Evolutionary conservation across 1,140 invertebrate genomes (phyloP).

Genomic region (Protaetia brevitarsis): DNA sequence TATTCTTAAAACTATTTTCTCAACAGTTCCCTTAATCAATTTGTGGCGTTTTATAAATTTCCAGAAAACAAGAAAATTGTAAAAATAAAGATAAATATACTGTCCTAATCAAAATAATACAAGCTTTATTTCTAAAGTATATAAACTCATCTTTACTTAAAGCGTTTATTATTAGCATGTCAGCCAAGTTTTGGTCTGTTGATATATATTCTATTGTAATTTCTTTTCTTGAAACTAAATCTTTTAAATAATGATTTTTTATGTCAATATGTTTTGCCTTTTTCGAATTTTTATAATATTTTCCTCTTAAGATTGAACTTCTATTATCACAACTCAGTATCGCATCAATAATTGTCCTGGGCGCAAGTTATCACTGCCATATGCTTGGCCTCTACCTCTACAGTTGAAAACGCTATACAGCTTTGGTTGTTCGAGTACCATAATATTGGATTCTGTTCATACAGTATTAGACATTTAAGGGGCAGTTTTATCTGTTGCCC

Average conservation of each 20-base stretch:
- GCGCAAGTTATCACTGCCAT: slow-evolving; percentile 38
- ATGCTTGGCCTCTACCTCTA: slow-evolving; percentile 49
- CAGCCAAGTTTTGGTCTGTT: slow-evolving; percentile 39
- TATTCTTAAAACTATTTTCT: too few relatives aligned
- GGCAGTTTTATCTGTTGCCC: slow-evolving; percentile 12
- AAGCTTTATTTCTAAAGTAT: slow-evolving; percentile 13
- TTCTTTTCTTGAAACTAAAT: slow-evolving; percentile 30
- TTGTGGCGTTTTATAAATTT: too few relatives aligned
- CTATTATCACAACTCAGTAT: slow-evolving; percentile 39
- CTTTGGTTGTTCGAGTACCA: slow-evolving; percentile 44
- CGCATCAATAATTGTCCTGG: slow-evolving; percentile 29
- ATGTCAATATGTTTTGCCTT: slow-evolving; percentile 48
- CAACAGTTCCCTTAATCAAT: too few relatives aligned
- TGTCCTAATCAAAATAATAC: not conserved
- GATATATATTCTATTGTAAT: slow-evolving; percentile 33
- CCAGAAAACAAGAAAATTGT: too few relatives aligned
- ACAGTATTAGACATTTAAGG: slow-evolving; percentile 33
- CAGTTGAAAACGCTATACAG: slow-evolving; percentile 44
- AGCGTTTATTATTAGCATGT: slow-evolving; percentile 29
- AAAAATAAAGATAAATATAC: not conserved
- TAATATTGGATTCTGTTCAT: slow-evolving; percentile 32
- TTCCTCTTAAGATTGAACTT: slow-evolving; percentile 32
- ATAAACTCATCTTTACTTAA: slow-evolving; percentile 20
- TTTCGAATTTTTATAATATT: slow-evolving; percentile 44
- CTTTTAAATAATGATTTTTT: slow-evolving; percentile 40